Evolutionary conservation across 2,797 vertebrate genomes (phyloP).

Genomic region (Artibeus lituratus): DNA sequence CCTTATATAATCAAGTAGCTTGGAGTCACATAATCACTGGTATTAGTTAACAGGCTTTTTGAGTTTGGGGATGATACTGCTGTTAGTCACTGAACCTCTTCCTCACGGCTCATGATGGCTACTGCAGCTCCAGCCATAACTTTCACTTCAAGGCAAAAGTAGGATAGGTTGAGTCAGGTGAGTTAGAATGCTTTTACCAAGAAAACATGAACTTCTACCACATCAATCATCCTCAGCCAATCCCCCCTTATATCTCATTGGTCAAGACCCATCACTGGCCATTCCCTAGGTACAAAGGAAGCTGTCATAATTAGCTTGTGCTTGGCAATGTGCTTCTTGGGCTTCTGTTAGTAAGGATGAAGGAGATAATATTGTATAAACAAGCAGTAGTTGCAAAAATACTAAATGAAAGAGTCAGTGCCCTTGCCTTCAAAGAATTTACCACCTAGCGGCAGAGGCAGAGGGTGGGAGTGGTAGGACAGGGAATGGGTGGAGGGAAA

Average conservation of each 20-base stretch:
- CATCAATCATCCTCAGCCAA: not conserved
- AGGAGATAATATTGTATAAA: not conserved
- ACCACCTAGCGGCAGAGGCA: not conserved
- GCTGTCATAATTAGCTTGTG: not conserved
- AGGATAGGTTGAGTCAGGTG: not conserved
- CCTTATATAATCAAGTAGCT: not conserved
- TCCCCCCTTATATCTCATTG: not conserved
- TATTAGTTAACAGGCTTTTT: not conserved
- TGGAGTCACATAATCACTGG: not conserved
- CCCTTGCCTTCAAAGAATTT: not conserved
- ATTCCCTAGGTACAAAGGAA: not conserved
- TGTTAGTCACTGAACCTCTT: not conserved
- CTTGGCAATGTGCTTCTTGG: not conserved
- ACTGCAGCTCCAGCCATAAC: not conserved
- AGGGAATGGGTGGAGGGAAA: not conserved
- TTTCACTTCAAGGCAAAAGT: not conserved
- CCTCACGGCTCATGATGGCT: not conserved
- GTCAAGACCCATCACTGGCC: not conserved
- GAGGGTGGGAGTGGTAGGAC: accelerated
- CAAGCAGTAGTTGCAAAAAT: not conserved
- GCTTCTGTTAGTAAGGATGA: not conserved
- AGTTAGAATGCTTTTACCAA: not conserved
- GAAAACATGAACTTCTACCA: not conserved
- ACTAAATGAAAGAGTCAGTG: not conserved
- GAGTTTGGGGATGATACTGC: not conserved